Percentiles rank a stretch among this genome's conserved stretches.
phyloP scores from a whole-genome alignment of 2,797 vertebrate genomes.

The Parauchenoglanis punctatus region DNA sequence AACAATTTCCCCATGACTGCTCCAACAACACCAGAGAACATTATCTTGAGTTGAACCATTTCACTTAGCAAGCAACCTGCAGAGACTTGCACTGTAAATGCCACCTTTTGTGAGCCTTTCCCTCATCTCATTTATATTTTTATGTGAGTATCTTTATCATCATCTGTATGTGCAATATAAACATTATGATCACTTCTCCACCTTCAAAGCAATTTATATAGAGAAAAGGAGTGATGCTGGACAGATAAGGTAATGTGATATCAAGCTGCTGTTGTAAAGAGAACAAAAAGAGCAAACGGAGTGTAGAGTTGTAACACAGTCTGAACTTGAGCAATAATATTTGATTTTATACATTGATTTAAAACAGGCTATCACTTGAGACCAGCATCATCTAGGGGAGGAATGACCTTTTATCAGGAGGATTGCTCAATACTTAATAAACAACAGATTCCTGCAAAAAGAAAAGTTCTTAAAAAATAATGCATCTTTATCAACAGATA shows the following conservation, averaged over 20 bases:
- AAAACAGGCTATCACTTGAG: not conserved
- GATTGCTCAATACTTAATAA: not conserved
- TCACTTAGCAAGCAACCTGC: conserved; percentile 38
- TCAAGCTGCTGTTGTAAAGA: not conserved
- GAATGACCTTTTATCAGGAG: not conserved
- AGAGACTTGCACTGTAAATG: conserved; percentile 33
- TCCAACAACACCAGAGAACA: conserved; percentile 43
- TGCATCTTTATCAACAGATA: not conserved
- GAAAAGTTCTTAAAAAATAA: not conserved
- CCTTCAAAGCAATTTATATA: not conserved
- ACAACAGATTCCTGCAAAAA: not conserved
- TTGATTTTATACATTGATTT: conserved; percentile 8
- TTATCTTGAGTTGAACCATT: conserved; percentile 25
- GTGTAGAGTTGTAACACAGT: not conserved
- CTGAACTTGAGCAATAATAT: conserved; percentile 20
- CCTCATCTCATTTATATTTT: not conserved
- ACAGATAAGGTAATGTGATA: not conserved
- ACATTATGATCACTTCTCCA: conserved; percentile 24
- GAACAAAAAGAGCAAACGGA: conserved; percentile 13
- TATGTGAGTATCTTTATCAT: not conserved
- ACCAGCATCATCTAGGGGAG: not conserved
- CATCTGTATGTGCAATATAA: conserved; percentile 24
- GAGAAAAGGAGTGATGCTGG: not conserved
- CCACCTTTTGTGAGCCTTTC: not conserved
- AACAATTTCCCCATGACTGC: conserved; percentile 41